phyloP scores from a whole-genome alignment of 2,797 vertebrate species.

The Acomys russatus region DNA sequence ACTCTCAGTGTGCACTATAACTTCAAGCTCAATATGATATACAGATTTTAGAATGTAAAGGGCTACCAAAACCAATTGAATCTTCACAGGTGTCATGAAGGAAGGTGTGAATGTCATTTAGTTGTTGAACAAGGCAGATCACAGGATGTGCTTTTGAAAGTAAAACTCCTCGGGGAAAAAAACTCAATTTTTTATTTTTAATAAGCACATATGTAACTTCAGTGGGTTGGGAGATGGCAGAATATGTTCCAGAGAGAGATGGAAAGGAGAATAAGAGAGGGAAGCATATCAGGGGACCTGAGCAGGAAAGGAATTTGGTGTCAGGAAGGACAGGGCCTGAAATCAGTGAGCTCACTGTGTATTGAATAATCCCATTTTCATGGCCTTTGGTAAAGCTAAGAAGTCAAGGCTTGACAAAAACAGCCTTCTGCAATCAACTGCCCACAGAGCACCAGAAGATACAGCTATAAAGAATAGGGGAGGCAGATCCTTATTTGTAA shows the following conservation, averaged over 20 bases:
- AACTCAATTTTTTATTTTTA: neutral
- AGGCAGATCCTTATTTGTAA: neutral
- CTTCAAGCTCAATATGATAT: neutral
- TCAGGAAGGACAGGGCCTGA: neutral
- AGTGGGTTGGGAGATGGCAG: neutral
- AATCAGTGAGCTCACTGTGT: neutral
- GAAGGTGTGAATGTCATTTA: neutral
- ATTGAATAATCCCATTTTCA: constrained; percentile 2
- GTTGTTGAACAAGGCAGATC: neutral
- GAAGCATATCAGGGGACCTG: neutral
- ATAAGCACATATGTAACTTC: constrained; percentile 33
- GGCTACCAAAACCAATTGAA: neutral
- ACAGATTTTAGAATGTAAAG: neutral
- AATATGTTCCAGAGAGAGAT: neutral
- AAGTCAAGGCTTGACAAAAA: neutral
- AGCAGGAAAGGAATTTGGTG: neutral
- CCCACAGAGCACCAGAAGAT: neutral
- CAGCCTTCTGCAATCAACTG: neutral
- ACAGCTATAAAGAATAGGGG: neutral
- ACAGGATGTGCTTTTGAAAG: neutral
- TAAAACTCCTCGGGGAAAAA: neutral
- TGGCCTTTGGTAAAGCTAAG: constrained; percentile 13
- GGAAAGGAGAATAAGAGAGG: neutral
- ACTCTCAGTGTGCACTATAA: neutral
- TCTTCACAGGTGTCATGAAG: neutral